These are phyloP conservation scores for Paramormyrops kingsleyae DNA, from an alignment of 2,113 vertebrate genomes.

Conservation along the genomic window DNA sequence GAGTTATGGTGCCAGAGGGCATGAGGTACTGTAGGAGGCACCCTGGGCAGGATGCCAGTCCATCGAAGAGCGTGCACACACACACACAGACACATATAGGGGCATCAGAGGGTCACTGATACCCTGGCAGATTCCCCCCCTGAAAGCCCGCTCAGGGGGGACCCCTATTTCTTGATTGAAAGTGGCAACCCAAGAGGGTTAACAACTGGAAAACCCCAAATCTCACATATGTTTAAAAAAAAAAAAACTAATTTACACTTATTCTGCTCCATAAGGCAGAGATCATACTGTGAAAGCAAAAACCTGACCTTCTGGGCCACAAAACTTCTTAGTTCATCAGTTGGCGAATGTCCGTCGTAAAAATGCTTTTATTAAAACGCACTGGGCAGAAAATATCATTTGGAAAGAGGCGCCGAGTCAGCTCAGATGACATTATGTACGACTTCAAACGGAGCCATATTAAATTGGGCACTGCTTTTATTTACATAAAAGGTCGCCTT, in stretches of 20 bases:
- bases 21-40: neutral
- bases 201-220: neutral
- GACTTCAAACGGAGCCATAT: neutral
- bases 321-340: neutral
- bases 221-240: neutral
- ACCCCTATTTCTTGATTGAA: neutral
- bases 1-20: neutral
- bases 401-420: neutral
- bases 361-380: neutral
- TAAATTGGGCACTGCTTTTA: neutral
- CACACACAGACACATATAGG: neutral
- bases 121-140: neutral
- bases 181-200: neutral
- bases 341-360: neutral
- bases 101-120: neutral
- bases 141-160: neutral
- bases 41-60: neutral
- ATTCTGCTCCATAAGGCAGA: neutral
- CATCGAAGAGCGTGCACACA: neutral
- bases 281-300: neutral
- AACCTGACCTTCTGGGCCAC: neutral
- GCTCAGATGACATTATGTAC: neutral
- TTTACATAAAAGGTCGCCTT: neutral
- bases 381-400: neutral
- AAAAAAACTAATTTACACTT: neutral